Conservation (phyloP, 2,888 invertebrate species). For the Hirtodrosophila confusa region DNA sequence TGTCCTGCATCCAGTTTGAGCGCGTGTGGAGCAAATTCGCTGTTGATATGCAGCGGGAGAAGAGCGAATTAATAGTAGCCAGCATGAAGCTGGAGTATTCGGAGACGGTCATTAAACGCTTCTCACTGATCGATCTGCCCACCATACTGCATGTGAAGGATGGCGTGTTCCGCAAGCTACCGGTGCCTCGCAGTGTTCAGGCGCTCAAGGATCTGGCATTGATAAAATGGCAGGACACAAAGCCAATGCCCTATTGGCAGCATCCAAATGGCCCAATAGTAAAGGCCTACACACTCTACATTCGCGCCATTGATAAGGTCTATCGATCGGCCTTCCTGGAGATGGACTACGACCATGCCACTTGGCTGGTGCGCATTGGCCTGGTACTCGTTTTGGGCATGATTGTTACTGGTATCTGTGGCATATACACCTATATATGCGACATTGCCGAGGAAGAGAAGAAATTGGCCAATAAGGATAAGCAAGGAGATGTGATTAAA, state of each 20-base stretch:
- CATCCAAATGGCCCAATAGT: conserved; percentile 26
- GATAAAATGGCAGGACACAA: conserved; percentile 1
- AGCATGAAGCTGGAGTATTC: conserved; percentile 28
- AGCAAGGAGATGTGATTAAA: too few relatives aligned
- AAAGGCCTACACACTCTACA: neutral
- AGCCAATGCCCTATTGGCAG: conserved; percentile 30
- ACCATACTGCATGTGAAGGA: conserved; percentile 35
- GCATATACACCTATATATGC: neutral
- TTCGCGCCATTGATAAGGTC: conserved; percentile 7
- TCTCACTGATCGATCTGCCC: conserved; percentile 21
- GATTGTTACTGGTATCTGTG: neutral
- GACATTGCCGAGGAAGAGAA: neutral
- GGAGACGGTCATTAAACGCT: conserved; percentile 17
- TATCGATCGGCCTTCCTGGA: neutral
- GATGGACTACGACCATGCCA: conserved; percentile 8
- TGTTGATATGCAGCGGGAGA: neutral
- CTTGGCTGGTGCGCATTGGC: conserved; percentile 20
- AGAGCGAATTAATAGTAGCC: conserved; percentile 15
- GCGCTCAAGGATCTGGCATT: conserved; percentile 11
- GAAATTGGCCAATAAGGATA: neutral
- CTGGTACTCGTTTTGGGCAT: conserved; percentile 1
- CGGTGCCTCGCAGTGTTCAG: neutral
- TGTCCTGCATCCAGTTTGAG: conserved; percentile 14
- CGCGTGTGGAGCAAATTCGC: conserved; percentile 24
- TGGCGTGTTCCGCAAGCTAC: conserved; percentile 29